Evolutionary conservation across 2,888 invertebrate species (phyloP).

Genomic region (Hypomecis atomaria): DNA sequence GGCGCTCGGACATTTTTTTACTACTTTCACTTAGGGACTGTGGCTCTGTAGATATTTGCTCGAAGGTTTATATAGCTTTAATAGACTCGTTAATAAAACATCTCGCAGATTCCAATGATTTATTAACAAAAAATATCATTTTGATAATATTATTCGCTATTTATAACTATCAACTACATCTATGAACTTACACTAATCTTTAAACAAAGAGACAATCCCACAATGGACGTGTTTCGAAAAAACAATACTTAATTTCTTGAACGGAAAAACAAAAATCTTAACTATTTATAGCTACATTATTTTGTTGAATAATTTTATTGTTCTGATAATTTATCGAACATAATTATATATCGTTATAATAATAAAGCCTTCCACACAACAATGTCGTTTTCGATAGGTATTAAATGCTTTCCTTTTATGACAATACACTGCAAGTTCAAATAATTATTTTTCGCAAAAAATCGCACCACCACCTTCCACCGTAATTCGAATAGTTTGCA

Average conservation of each 20-base stretch:
- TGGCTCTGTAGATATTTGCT: no score
- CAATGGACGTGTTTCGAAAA: slow-evolving; percentile 8
- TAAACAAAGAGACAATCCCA: slow-evolving; percentile 3
- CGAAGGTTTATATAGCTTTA: no score
- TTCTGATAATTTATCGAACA: no score
- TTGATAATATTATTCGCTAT: slow-evolving; percentile 38
- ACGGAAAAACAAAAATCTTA: background rate
- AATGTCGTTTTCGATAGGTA: no score
- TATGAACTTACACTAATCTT: slow-evolving; percentile 6
- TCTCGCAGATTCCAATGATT: slow-evolving; percentile 52
- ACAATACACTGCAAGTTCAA: no score
- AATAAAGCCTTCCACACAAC: background rate
- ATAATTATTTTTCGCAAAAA: no score
- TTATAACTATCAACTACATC: slow-evolving; percentile 9
- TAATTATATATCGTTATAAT: background rate
- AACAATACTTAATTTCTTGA: slow-evolving; percentile 6
- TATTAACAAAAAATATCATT: slow-evolving; percentile 58
- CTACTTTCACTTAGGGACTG: no score
- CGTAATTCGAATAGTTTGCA: no score
- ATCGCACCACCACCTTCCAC: no score
- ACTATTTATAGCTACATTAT: background rate
- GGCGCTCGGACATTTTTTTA: no score
- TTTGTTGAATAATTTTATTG: background rate
- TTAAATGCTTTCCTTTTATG: no score
- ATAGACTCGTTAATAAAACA: slow-evolving; percentile 42